phyloP scores from a whole-genome alignment of 2,888 invertebrate species.

The Isotomurus palustris region DNA sequence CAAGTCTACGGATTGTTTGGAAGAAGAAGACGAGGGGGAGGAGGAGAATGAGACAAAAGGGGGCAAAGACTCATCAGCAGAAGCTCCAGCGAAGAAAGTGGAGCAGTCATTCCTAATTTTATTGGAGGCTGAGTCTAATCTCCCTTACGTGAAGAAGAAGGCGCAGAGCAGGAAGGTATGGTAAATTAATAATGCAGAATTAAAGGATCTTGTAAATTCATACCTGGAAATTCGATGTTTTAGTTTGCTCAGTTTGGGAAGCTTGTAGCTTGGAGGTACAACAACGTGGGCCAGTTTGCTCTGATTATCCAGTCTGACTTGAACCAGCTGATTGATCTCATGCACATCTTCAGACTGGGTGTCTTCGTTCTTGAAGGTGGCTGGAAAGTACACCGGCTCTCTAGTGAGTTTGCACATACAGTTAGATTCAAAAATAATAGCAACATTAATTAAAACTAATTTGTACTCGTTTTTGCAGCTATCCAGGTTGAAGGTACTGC shows the following conservation, averaged over 20 bases:
- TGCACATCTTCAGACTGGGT: constrained; percentile 43
- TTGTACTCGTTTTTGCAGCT: constrained; percentile 21
- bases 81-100: constrained; percentile 14
- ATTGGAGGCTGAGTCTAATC: constrained; percentile 39
- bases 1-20: no score
- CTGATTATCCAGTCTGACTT: constrained; percentile 72
- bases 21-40: no score
- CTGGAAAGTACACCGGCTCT: constrained; percentile 40
- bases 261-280: constrained; percentile 73
- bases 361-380: constrained; percentile 43
- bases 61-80: not conserved
- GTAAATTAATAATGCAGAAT: constrained; percentile 1
- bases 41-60: no score
- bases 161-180: no score
- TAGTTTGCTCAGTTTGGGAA: constrained; percentile 61
- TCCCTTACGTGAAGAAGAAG: no score
- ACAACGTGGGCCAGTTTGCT: constrained; percentile 66
- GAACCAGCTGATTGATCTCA: constrained; percentile 57
- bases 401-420: constrained; percentile 18
- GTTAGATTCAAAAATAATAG: no score
- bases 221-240: not conserved
- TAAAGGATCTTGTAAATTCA: not conserved
- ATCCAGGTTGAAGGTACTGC: constrained; percentile 35
- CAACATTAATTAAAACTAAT: not conserved
- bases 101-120: constrained; percentile 32